Evolutionary conservation across 2,113 vertebrate genomes (phyloP).

Genomic region (Gallinago media): DNA sequence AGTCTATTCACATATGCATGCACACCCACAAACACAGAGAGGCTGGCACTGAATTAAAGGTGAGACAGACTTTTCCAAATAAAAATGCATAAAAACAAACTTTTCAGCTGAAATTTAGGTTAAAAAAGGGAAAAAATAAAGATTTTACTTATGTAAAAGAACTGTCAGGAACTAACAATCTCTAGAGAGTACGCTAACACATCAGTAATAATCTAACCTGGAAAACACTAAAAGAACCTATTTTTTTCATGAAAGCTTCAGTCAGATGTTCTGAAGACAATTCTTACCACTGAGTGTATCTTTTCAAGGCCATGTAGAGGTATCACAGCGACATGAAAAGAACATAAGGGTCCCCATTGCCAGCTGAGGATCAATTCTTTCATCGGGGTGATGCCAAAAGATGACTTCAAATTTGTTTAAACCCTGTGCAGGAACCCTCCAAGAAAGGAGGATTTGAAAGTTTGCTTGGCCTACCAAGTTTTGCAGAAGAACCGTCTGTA

Average conservation of each 20-base stretch:
- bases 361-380: background rate
- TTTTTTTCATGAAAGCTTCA: background rate
- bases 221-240: background rate
- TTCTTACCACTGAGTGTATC: background rate
- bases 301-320: background rate
- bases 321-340: background rate
- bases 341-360: background rate
- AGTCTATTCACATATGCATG: background rate
- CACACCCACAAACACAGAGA: background rate
- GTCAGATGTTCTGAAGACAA: background rate
- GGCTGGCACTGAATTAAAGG: background rate
- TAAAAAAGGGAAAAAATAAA: background rate
- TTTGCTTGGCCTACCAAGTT: background rate
- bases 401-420: background rate
- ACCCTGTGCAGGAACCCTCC: background rate
- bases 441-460: background rate
- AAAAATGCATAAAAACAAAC: background rate
- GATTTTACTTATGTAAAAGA: background rate
- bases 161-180: background rate
- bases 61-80: background rate
- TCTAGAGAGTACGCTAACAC: background rate
- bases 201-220: background rate
- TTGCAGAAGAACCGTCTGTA: background rate
- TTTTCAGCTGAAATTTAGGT: background rate
- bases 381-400: background rate